Evolutionary conservation across 2,888 invertebrate species (phyloP), one percentile per base, ranked within the genome.

Genomic region (Geotrupes spiniger): DNA sequence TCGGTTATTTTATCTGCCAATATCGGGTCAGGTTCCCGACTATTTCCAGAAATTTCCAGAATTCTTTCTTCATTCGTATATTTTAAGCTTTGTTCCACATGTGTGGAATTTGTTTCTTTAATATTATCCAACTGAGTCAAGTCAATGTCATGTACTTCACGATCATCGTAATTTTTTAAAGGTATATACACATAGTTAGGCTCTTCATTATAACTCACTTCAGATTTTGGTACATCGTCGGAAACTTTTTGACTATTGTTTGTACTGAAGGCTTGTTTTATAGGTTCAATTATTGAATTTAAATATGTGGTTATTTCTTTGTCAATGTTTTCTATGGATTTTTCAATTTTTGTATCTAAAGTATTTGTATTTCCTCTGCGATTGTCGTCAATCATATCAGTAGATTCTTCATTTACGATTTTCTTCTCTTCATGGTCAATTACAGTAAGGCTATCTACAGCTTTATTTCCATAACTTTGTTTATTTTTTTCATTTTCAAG

Each of bases 281-380:
- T 17, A 9, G 41, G 46, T 42, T 38, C 42, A 14, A 42, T 38
- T 10, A 46, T 28, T 21, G 41, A 38, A 33, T 41, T 42, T 15
- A 46, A 36, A 31, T 46, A 38, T 1, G 31, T 8, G 1, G 41
- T 37, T 21, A 44, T 50, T 42, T 41, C 28, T 40, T 28, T 37
- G 33, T 41, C 38, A 17, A 21, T 21, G 3, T 21, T 21, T 21
- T 21, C 21, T 21, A 21, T 21, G 6, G 21, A 4, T 21, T 21
- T 21, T 21, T 21, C 21, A 4, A 21, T 4, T 21, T 21, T 21
- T 21, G 28, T 16, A 8, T 42, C 37, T 16, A 27, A 17, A 15
- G 17, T 16, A 15, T 15, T 21, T 33, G 8, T 16, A 14, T 15
- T 21, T 42, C n/a, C 14, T 2, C n/a, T 16, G 10, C 6, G 10